Conservation (phyloP, 1,140 invertebrate species). For the Drosophila carrolli region DNA sequence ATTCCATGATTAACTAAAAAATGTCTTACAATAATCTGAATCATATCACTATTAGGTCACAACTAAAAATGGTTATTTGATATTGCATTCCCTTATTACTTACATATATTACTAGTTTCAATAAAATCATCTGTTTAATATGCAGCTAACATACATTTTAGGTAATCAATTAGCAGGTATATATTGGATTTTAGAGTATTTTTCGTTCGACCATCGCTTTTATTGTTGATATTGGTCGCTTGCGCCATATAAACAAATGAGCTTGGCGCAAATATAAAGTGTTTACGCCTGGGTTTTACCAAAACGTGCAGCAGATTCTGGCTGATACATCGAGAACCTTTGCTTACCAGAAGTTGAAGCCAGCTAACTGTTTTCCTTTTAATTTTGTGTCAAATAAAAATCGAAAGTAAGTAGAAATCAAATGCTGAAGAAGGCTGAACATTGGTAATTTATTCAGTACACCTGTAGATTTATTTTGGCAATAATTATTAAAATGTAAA, state of each 20-base stretch:
- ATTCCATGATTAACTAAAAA: neutral
- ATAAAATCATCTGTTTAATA: neutral
- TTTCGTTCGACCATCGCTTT: neutral
- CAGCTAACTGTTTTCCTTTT: no score
- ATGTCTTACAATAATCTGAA: neutral
- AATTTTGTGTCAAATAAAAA: neutral
- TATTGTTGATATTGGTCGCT: constrained; percentile 25
- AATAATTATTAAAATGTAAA: no score
- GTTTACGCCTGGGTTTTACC: constrained; percentile 47
- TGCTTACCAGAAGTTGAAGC: neutral
- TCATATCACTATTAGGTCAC: neutral
- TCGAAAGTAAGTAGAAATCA: neutral
- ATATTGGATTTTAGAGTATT: constrained; percentile 5
- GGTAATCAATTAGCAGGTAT: no score
- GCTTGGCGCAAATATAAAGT: constrained; percentile 17
- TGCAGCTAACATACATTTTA: neutral
- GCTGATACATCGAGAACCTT: constrained; percentile 9
- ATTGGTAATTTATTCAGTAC: no score
- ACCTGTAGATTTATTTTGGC: no score
- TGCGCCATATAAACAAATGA: constrained; percentile 40
- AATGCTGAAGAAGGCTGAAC: no score
- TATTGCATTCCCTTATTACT: no score
- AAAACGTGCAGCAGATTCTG: constrained; percentile 55
- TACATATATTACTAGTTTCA: no score
- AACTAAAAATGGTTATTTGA: neutral